Conservation (phyloP, 2,888 invertebrate species). For the Ectemnius lituratus region DNA sequence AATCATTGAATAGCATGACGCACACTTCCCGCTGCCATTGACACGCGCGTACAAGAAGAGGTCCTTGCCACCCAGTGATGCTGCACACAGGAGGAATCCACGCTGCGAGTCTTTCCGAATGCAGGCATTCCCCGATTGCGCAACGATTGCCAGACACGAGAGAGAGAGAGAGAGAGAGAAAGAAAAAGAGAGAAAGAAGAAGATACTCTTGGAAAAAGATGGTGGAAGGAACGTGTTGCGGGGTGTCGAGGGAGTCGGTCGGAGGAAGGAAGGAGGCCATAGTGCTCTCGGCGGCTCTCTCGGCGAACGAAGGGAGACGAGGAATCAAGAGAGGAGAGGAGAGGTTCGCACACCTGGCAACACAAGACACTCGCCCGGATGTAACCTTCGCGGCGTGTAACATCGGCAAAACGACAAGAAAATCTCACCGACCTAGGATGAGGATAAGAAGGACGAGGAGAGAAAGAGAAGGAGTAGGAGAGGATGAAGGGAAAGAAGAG, state of each 20-base stretch:
- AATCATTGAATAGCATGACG: too few relatives aligned
- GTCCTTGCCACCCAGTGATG: too few relatives aligned
- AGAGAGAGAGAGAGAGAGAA: not conserved
- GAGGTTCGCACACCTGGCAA: constrained; percentile 56
- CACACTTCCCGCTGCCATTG: too few relatives aligned
- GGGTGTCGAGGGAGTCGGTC: not conserved
- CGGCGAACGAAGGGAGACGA: constrained; percentile 1
- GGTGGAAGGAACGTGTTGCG: not conserved
- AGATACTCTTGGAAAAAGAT: not conserved
- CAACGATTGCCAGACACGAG: not conserved
- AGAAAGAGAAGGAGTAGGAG: constrained; percentile 6
- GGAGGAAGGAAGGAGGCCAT: constrained; percentile 2
- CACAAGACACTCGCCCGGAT: constrained; percentile 59
- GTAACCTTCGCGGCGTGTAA: constrained; percentile 57
- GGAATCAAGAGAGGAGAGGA: constrained; percentile 7
- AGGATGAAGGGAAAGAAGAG: constrained; percentile 43
- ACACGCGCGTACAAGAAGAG: too few relatives aligned
- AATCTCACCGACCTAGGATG: constrained; percentile 39
- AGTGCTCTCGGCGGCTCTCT: too few relatives aligned
- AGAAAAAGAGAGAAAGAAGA: not conserved
- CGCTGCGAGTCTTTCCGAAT: not conserved
- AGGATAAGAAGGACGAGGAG: not conserved
- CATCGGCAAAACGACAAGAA: constrained; percentile 57
- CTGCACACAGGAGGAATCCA: too few relatives aligned
- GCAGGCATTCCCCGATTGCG: not conserved